phyloP scores from a whole-genome alignment of 2,888 invertebrate genomes.

The Volucella zonaria region DNA sequence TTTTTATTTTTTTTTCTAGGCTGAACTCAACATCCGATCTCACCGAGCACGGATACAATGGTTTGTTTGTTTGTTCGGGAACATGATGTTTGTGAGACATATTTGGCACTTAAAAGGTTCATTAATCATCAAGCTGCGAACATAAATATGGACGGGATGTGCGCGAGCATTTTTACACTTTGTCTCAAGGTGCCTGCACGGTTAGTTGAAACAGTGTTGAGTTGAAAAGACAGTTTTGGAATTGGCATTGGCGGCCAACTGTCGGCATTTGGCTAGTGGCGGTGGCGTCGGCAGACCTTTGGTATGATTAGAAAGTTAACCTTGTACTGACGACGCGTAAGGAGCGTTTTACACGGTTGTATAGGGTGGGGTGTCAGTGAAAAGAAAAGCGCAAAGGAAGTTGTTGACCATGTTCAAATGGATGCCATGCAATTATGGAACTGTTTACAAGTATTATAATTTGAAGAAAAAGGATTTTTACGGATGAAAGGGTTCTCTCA shows the following conservation, averaged over 20 bases:
- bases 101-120: constrained; percentile 74
- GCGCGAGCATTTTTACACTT: constrained; percentile 72
- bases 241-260: constrained; percentile 15
- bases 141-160: constrained; percentile 72
- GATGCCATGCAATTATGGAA: too few relatives aligned
- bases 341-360: constrained; percentile 58
- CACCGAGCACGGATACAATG: constrained; percentile 64
- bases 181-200: constrained; percentile 67
- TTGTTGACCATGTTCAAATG: too few relatives aligned
- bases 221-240: constrained; percentile 45
- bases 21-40: constrained; percentile 56
- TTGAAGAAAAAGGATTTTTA: too few relatives aligned
- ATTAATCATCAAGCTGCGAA: constrained; percentile 72
- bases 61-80: constrained; percentile 64
- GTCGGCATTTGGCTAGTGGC: background rate
- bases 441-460: too few relatives aligned
- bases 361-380: constrained; percentile 40
- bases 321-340: constrained; percentile 56
- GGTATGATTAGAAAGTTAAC: constrained; percentile 71
- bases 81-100: constrained; percentile 73
- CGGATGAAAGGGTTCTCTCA: too few relatives aligned
- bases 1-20: constrained; percentile 40
- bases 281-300: constrained; percentile 47
- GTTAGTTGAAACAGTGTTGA: constrained; percentile 49
- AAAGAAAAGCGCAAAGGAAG: too few relatives aligned